Base-by-base conservation (phyloP, 2,797 vertebrate genomes). In the Acestrorhynchus altus region DNA sequence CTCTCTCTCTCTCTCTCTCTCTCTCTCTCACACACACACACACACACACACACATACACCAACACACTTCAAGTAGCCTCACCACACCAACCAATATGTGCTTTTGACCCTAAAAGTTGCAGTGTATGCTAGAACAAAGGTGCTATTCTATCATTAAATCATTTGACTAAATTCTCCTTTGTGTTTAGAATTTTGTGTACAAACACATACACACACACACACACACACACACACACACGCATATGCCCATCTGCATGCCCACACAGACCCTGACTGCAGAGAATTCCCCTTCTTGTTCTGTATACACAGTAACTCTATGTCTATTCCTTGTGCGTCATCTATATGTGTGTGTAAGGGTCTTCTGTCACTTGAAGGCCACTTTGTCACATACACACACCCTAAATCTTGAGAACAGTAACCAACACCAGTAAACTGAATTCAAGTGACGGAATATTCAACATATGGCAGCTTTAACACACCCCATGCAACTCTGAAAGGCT, bases 311-410 rank as follows among this genome's bases (percentile, higher is more conserved):
- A 67, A 47, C 8, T 49, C 2, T 49, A 66, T 42, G 47, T 26
- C 44, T 24, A 47, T 15, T 49, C 16, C 16, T 67, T 16, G 31
- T 49, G 44, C 44, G 26, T 49, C 65, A 49, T 63, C 26, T 64
- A 8, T 63, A 26, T 49, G 28, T 61, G 26, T 49, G 26, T n/a
- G 40, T 22, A 42, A 49, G 46, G 13, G 18, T 46, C 26, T 39
- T 59, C 40, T 72, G 52, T 72, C 35, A 18, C 59, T 31, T 35
- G 1, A 60, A 60, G 22, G 15, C 16, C 40, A 44, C n/a, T 72
- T 59, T 59, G 39, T 28, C 54, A 59, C 54, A 59, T 54, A 56
- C 52, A 61, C 70, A 56, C 52, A 61, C 59, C 40, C 46, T 24
- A 28, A 65, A 66, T 12, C 42, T 66, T 66, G 22, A 66, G 44